Conservation (phyloP, 2,113 vertebrate species). For the Mugil cephalus region DNA sequence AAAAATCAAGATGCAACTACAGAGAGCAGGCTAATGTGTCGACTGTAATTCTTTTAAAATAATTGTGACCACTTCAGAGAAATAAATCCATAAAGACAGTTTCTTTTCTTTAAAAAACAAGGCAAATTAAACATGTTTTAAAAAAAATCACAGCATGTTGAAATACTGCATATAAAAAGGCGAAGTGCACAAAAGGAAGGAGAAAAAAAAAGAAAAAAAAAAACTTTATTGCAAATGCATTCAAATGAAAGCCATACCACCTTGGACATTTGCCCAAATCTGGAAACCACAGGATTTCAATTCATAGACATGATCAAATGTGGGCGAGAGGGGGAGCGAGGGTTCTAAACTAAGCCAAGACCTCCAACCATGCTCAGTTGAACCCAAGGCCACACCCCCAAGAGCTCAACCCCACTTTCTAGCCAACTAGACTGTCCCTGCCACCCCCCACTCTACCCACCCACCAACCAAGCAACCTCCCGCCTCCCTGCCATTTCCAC, state of each 20-base stretch:
- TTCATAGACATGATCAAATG: conserved; percentile 62
- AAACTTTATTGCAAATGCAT: conserved; percentile 2
- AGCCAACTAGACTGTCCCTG: conserved; percentile 65
- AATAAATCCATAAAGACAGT: not conserved
- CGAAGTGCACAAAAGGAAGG: not conserved
- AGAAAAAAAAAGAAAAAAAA: no score
- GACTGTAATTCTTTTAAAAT: not conserved
- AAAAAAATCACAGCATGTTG: not conserved
- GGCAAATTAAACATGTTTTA: no score
- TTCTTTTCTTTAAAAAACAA: no score
- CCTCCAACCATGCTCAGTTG: conserved; percentile 67
- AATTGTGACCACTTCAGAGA: not conserved
- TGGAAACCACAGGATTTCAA: conserved; percentile 38
- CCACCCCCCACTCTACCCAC: conserved; percentile 53
- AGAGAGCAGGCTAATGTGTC: not conserved
- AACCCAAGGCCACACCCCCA: conserved; percentile 68
- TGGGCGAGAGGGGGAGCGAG: conserved; percentile 45
- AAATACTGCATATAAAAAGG: not conserved
- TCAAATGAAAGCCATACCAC: not conserved
- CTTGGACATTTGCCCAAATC: conserved; percentile 32
- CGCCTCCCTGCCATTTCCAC: conserved; percentile 60
- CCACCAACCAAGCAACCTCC: conserved; percentile 68
- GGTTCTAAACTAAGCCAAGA: conserved; percentile 56
- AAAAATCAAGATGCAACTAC: not conserved
- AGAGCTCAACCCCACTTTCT: conserved; percentile 77